These are phyloP conservation scores for Pseudolycoriella hygida DNA, from an alignment of 2,888 invertebrate species.

Conservation along the genomic window DNA sequence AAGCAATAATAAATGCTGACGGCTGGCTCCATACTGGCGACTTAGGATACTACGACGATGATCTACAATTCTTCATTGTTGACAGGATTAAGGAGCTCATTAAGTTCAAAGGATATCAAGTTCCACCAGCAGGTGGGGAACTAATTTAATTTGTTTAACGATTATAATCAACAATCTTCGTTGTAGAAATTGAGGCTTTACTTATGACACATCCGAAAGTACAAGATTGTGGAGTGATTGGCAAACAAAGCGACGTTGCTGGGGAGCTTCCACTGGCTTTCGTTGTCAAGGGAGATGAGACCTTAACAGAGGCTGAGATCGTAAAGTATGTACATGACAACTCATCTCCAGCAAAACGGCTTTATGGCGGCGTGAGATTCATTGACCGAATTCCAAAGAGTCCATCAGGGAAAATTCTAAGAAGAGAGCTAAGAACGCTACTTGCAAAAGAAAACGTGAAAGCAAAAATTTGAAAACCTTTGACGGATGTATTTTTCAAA, in stretches of 20 bases:
- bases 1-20: slow-evolving; percentile 42
- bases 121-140: slow-evolving; percentile 52
- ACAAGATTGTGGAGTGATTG: slow-evolving; percentile 66
- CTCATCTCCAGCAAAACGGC: slow-evolving; percentile 46
- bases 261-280: slow-evolving; percentile 65
- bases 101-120: slow-evolving; percentile 76
- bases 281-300: slow-evolving; percentile 34
- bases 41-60: slow-evolving; percentile 61
- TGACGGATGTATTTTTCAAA: too few relatives aligned
- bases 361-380: slow-evolving; percentile 59
- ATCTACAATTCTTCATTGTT: slow-evolving; percentile 31
- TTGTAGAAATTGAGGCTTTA: slow-evolving; percentile 66
- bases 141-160: too few relatives aligned
- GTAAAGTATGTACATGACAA: too few relatives aligned
- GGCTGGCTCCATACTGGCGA: slow-evolving; percentile 71
- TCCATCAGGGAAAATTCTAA: slow-evolving; percentile 59
- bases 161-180: too few relatives aligned
- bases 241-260: slow-evolving; percentile 49
- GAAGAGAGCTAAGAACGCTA: slow-evolving; percentile 25
- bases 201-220: slow-evolving; percentile 51
- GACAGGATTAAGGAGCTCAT: slow-evolving; percentile 80
- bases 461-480: too few relatives aligned
- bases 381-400: slow-evolving; percentile 59
- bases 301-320: too few relatives aligned
- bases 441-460: too few relatives aligned